Conservation (phyloP, 2,113 vertebrate genomes). For the Dolichotis patagonum region DNA sequence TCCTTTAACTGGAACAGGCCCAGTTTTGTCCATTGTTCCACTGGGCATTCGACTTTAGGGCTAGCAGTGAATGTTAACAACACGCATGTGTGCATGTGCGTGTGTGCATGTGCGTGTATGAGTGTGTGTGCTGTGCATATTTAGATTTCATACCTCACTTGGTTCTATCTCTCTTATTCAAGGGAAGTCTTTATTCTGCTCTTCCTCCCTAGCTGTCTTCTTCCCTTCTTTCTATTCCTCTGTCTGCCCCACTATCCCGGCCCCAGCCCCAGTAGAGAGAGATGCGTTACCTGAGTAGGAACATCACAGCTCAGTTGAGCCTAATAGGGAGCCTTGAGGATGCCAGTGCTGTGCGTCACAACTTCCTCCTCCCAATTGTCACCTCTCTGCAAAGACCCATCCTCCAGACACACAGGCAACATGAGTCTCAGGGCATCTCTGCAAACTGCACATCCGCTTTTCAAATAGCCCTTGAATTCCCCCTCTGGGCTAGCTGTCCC, state of each 20-base stretch:
- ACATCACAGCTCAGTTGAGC: neutral
- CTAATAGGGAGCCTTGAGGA: neutral
- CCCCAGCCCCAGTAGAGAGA: neutral
- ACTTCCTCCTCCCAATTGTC: neutral
- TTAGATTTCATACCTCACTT: neutral
- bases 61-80: neutral
- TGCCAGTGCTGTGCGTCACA: neutral
- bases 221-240: too few relatives aligned
- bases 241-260: neutral
- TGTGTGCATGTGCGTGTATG: too few relatives aligned
- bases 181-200: neutral
- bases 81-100: neutral
- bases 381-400: accelerated
- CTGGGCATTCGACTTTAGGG: neutral
- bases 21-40: neutral
- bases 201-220: accelerated
- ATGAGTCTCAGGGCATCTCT: accelerated
- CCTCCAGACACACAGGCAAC: accelerated
- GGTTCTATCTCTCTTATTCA: neutral
- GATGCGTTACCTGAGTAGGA: neutral
- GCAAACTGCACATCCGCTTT: neutral
- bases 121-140: neutral
- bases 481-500: neutral
- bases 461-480: neutral
- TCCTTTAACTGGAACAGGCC: neutral